Evolutionary conservation across 2,113 vertebrate species (phyloP), one percentile per base, ranked within the genome.

Genomic region (Corynorhinus townsendii): DNA sequence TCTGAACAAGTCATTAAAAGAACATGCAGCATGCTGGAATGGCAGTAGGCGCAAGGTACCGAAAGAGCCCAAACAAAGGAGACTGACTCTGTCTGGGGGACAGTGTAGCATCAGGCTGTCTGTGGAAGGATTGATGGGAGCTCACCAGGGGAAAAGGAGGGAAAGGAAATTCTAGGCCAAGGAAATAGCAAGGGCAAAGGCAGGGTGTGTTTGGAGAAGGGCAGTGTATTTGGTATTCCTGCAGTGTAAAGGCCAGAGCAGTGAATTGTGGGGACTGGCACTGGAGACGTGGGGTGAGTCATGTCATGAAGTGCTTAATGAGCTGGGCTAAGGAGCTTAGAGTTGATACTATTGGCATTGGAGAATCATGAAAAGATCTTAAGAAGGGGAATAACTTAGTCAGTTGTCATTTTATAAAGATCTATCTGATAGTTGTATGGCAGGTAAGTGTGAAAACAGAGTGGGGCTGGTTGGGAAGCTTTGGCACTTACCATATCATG

Each of bases 1-100:
- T 49, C 35, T 94, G 47, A 92, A 72, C 62, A 62, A 77, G 40
- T 45, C 38, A 71, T 86, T 71, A 26, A 83, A 69, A 95, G 40
- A n/a, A 33, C 0, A 2, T 6, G 30, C 22, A n/a, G 10, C 4
- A 2, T 38, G 15, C 17, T n/a, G 49, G 14, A 45, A 45, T 56
- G 35, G 40, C 54, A 69, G 62, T 12, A 20, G 16, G 4, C 33
- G 43, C 49, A 43, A 47, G 59, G 19, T 11, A 0, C 1, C 45
- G 40, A 72, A 82, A 73, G 2, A 62, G 20, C 59, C 9, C 4
- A 11, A 45, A n/a, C 38, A 62, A 71, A 84, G 33, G 71, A 91
- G 75, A 17, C 5, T 22, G 66, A 17, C 54, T 93, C 40, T 45
- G 19, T n/a, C 20, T 24, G 11, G 35, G 22, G 30, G 52, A 49